Conservation (phyloP, 2,113 vertebrate genomes). For the Propithecus coquereli region DNA sequence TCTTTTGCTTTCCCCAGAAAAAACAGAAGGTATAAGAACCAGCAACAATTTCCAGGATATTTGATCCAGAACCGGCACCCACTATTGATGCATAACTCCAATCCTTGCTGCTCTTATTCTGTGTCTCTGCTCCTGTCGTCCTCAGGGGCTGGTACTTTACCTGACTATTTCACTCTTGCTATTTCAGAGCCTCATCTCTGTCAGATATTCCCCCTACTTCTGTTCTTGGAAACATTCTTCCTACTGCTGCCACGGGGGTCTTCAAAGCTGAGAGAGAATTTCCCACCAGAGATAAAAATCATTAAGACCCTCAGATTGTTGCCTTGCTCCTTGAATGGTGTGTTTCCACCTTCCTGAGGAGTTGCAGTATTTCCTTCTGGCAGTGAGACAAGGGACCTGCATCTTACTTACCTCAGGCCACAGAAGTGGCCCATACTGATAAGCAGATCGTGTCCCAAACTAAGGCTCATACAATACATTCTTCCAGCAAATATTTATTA, state of each 20-base stretch:
- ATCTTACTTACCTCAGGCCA: background rate
- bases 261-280: background rate
- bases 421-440: background rate
- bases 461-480: background rate
- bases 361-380: background rate
- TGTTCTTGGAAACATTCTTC: background rate
- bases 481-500: background rate
- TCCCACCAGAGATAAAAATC: background rate
- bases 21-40: background rate
- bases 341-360: background rate
- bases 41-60: background rate
- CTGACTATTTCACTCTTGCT: background rate
- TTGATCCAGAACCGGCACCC: background rate
- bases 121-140: background rate
- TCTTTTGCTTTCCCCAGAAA: background rate
- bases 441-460: background rate
- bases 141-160: background rate
- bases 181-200: background rate
- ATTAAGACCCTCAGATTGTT: background rate
- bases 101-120: fast-evolving
- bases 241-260: background rate
- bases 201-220: background rate
- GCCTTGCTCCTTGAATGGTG: background rate
- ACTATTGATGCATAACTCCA: background rate
- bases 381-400: background rate